Evolutionary conservation across 2,113 vertebrate species (phyloP).

Genomic region (Podocnemis expansa): DNA sequence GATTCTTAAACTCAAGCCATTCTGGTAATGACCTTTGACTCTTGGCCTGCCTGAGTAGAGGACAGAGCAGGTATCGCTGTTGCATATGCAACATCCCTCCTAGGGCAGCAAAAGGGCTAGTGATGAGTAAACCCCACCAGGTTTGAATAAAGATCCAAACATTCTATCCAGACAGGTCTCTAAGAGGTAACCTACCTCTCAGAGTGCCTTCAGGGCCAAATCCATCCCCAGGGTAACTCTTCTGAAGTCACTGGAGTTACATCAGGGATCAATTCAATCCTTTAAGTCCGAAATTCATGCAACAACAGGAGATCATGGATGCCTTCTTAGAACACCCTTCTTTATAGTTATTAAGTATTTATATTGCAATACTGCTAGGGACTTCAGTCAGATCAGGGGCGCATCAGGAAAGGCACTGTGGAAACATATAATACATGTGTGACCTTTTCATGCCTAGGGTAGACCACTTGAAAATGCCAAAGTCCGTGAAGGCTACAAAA

Average conservation of each 20-base stretch:
- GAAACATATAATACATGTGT: neutral
- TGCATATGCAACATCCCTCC: accelerated
- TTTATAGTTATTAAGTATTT: neutral
- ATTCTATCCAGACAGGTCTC: neutral
- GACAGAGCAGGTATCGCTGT: neutral
- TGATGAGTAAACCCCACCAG: neutral
- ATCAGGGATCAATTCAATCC: neutral
- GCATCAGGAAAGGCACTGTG: neutral
- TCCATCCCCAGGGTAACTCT: neutral
- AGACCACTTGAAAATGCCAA: too few relatives aligned
- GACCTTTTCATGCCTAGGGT: too few relatives aligned
- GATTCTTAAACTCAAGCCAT: neutral
- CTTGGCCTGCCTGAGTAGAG: accelerated
- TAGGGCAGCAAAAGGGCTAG: accelerated
- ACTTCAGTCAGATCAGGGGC: neutral
- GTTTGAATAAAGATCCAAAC: neutral
- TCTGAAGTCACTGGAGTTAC: neutral
- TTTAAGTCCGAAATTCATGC: neutral
- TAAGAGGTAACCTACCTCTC: too few relatives aligned
- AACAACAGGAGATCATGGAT: neutral
- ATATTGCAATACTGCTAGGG: neutral
- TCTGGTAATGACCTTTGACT: neutral
- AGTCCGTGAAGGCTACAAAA: too few relatives aligned
- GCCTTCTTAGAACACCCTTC: neutral
- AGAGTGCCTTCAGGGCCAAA: neutral